Conservation (phyloP, 2,113 vertebrate genomes). For the Indri indri region DNA sequence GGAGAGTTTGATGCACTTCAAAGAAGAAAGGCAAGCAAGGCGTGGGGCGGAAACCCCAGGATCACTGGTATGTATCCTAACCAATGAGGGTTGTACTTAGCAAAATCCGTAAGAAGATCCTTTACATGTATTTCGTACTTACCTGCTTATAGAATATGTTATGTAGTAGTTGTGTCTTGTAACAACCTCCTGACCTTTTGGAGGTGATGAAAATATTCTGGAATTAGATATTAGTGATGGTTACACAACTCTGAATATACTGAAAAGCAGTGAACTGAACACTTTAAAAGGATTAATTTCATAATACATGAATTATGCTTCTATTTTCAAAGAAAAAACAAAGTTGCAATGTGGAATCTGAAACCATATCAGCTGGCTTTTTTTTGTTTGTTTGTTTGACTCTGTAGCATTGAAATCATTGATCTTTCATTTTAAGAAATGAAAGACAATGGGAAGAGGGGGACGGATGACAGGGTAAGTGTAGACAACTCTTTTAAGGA, state of each 20-base stretch:
- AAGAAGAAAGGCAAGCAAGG: conserved; percentile 84
- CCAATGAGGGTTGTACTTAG: background rate
- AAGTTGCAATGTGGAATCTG: conserved; percentile 5
- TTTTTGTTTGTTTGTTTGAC: background rate
- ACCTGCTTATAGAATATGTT: background rate
- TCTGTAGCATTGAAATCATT: conserved; percentile 8
- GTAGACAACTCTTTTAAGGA: background rate
- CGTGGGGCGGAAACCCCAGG: conserved; percentile 20
- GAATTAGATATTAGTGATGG: background rate
- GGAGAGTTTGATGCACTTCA: conserved; percentile 85
- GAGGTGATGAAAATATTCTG: background rate
- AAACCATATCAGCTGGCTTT: background rate
- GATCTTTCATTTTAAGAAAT: background rate
- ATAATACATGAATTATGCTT: background rate
- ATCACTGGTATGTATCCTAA: conserved; percentile 38
- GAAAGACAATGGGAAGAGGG: background rate
- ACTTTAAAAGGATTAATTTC: conserved; percentile 26
- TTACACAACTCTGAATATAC: background rate
- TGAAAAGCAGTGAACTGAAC: conserved; percentile 21
- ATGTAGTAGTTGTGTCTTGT: background rate
- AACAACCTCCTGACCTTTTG: background rate
- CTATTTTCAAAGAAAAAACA: conserved; percentile 47
- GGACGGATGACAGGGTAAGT: background rate
- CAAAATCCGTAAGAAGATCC: background rate
- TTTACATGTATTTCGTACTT: background rate